Evolutionary conservation across 92 coral and sea anemone genomes (phyloP), one percentile per base, ranked within the genome.

Genomic region (Micromussa lordhowensis): DNA sequence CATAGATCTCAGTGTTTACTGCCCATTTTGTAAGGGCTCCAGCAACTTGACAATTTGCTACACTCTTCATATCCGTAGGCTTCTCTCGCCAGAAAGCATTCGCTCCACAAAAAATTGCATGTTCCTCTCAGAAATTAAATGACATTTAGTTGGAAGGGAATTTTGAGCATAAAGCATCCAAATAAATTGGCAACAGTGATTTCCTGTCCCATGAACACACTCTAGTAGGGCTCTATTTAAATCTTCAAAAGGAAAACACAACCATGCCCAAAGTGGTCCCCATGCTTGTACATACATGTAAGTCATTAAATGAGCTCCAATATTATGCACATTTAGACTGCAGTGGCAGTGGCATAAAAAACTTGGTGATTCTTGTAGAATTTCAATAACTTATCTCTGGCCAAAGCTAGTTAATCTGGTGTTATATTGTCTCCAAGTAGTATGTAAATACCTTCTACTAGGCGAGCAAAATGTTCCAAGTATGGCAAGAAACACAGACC

Each of bases 401-500:
- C 88, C 35, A 76, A 64, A 36, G 72, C 61, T 78, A 87, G 59
- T 28, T 74, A 36, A 21, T 79, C 38, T 77, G 80, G 88, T 14
- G 91, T 63, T 24, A 91, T 82, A 48, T 81, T 34, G 53, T 91
- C 94, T 5, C 94, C 91, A 30, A 91, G 88, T 21, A 91, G 73
- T 21, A 91, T 64, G 85, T 88, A 78, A 21, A 91, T 80, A 24
- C 87, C 94, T 75, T 91, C 96, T 30, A 87, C 85, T 4, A 91
- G 81, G 49, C 85, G 84, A 38, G 93, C 94, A 88, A 94, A 91
- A 78, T 94, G 94, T 55, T 71, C 31, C 1, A 88, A 38, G 71
- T 91, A 91, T 77, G 1, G 85, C 85, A 36, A 93, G 82, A 66
- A 86, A 93, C 22, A 91, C 70, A 6, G 94, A 92, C 94, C 94